These are phyloP conservation scores for Bombus vancouverensis DNA, from an alignment of 1,140 invertebrate genomes.

Conservation along the genomic window DNA sequence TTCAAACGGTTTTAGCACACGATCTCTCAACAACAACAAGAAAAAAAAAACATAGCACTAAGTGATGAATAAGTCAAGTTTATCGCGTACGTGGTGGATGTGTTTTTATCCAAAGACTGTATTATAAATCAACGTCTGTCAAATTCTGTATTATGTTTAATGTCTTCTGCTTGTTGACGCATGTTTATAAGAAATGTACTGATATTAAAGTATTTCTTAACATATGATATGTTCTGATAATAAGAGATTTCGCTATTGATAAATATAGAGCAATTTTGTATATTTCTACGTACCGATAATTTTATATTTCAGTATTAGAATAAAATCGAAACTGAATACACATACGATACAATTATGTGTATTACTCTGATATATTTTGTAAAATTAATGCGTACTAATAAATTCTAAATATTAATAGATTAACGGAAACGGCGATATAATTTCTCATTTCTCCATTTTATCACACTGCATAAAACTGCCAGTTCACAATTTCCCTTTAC, in stretches of 20 bases:
- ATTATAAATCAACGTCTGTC: slow-evolving; percentile 40
- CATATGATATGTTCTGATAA: neutral
- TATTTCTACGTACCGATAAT: slow-evolving; percentile 10
- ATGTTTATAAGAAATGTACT: slow-evolving; percentile 11
- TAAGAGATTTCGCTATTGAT: neutral
- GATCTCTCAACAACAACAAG: slow-evolving; percentile 5
- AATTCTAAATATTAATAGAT: neutral
- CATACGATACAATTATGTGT: neutral
- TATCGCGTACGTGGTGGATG: slow-evolving; percentile 38
- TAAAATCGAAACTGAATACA: slow-evolving; percentile 5
- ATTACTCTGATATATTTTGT: neutral
- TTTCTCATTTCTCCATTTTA: neutral
- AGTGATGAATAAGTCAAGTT: slow-evolving; percentile 19
- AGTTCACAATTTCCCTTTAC: neutral
- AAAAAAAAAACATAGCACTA: neutral
- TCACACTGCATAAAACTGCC: neutral
- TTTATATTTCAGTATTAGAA: slow-evolving; percentile 6
- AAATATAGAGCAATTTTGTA: neutral
- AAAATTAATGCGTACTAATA: neutral
- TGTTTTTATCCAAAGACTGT: slow-evolving; percentile 70
- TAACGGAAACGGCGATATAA: neutral
- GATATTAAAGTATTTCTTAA: neutral
- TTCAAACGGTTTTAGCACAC: neutral
- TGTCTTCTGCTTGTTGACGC: neutral
- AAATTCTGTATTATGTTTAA: slow-evolving; percentile 21